Base-by-base conservation (phyloP, 2,888 invertebrate genomes). In the Chesias legatella region DNA sequence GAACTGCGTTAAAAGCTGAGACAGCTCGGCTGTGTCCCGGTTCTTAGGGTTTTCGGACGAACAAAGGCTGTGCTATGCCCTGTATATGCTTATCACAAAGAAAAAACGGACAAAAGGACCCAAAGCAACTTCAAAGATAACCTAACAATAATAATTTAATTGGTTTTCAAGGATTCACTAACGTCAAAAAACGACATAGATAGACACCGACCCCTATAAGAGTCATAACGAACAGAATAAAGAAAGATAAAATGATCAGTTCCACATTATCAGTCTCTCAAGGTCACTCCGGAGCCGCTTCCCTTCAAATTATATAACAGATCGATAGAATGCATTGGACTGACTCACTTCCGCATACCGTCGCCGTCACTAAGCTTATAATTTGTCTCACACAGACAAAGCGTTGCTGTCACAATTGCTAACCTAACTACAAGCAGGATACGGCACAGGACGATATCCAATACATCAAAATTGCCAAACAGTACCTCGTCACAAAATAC, bases 381-480 rank as follows among this genome's bases (percentile, higher is more conserved):
- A 49, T 67, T 66, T 72, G 69, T 73, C 70, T 51, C 63, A 71
- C 73, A 75, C 63, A 71, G 78, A 83, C 79, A 76, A 68, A 84
- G 84, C 83, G 58, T 61, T 60, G 51, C 48, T 40, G 56, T 69
- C 70, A 73, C 70, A 67, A 57, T 65, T 67, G 73, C 76, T 53
- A 42, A 56, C 77, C 70, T 74, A 81, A 73, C 81, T 81, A 82
- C 81, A 80, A 82, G 81, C 81, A 65, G 59, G 63, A 41, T 40
- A 45, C 33, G 40, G 30, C 78, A 79, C 73, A 78, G 67, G 72
- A 78, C 78, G 79, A 83, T 81, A 85, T 77, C 84, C 85, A 85
- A 84, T 73, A 84, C 78, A 81, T 67, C 62, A 78, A 78, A 74
- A 75, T 65, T 65, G 66, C 72, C 70, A 69, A 72, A 77, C 65